phyloP scores from a whole-genome alignment of 2,797 vertebrate species.

The Spheniscus humboldti region DNA sequence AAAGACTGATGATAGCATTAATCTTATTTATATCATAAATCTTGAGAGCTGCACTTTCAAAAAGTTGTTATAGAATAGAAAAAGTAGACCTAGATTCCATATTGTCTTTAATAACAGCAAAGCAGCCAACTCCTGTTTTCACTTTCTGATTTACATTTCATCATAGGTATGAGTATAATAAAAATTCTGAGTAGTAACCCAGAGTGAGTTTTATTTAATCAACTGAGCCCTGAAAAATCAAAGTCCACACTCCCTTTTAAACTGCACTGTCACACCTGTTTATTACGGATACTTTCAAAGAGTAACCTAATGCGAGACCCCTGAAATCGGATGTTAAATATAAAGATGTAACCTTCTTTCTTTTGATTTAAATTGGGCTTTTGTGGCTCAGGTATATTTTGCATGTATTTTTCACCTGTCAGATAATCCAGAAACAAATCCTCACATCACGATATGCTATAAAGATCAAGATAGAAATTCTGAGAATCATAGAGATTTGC shows the following conservation, averaged over 20 bases:
- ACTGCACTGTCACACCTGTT: not conserved
- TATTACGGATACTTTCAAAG: constrained; percentile 4
- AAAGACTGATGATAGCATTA: not conserved
- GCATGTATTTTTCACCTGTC: constrained; percentile 40
- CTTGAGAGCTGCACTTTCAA: not conserved
- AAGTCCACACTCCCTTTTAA: constrained; percentile 11
- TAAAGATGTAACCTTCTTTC: constrained; percentile 31
- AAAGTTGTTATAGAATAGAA: not conserved
- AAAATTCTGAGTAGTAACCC: not conserved
- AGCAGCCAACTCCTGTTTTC: not conserved
- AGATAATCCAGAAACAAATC: constrained; percentile 57
- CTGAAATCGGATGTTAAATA: constrained; percentile 37
- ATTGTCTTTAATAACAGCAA: not conserved
- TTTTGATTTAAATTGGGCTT: constrained; percentile 36
- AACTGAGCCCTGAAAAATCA: not conserved
- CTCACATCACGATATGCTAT: constrained; percentile 15
- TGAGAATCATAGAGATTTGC: constrained; percentile 59
- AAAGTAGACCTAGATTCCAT: not conserved
- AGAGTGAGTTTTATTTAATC: not conserved
- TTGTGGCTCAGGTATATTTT: constrained; percentile 30
- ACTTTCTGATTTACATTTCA: not conserved
- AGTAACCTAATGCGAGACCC: not conserved
- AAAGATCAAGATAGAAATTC: constrained; percentile 65
- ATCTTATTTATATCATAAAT: not conserved
- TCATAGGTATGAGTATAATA: not conserved